Percentiles rank a stretch among this genome's conserved stretches.
phyloP scores from a whole-genome alignment of 2,113 vertebrate genomes.

The Falco punctatus region DNA sequence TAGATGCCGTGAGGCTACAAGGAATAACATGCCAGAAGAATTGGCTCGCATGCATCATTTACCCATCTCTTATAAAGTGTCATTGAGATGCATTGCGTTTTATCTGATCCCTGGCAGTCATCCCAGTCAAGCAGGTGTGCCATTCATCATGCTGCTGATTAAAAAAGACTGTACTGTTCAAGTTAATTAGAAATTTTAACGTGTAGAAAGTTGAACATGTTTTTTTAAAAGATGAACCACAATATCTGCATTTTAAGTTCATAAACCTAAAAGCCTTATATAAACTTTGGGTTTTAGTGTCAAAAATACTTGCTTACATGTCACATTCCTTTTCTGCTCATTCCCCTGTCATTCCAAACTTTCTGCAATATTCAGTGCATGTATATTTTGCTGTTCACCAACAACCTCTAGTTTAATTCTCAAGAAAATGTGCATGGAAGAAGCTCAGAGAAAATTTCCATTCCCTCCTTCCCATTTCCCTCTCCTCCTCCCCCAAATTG shows the following conservation, averaged over 20 bases:
- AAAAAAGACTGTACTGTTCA: background rate
- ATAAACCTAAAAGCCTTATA: background rate
- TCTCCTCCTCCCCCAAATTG: background rate
- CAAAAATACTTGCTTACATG: background rate
- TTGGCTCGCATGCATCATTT: conserved; percentile 14
- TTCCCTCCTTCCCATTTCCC: background rate
- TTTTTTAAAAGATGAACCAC: background rate
- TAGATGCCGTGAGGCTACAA: background rate
- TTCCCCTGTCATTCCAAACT: background rate
- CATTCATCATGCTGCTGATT: conserved; percentile 15
- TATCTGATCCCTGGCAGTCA: conserved; percentile 50
- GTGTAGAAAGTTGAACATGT: background rate
- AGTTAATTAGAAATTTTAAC: conserved; percentile 33
- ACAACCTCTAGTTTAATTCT: background rate
- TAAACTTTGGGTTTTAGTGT: background rate
- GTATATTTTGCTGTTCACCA: background rate
- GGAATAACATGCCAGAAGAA: background rate
- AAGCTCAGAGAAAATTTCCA: background rate
- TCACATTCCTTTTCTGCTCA: background rate
- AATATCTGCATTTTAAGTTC: background rate
- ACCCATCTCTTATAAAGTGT: conserved; percentile 5
- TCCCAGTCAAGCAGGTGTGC: conserved; percentile 64
- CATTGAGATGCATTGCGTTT: conserved; percentile 44
- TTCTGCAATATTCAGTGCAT: background rate
- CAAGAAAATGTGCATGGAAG: background rate